Percentiles rank a stretch among this genome's conserved stretches.
These are phyloP conservation scores for Sinonovacula constricta DNA, from an alignment of 1,140 invertebrate genomes.

Conservation along the genomic window DNA sequence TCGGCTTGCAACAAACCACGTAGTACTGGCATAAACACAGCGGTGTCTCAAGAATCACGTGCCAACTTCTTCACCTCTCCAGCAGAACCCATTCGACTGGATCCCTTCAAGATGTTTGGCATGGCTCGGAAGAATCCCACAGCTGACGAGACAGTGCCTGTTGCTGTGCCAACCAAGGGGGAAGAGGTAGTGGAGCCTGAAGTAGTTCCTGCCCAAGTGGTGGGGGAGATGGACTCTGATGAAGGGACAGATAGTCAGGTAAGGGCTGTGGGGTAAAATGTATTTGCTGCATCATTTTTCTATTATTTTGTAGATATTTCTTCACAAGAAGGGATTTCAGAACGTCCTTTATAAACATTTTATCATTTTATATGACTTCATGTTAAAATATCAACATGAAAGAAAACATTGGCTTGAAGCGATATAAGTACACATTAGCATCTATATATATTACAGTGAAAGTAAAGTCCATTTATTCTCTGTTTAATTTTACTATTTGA, in stretches of 20 bases:
- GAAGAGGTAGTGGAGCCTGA: conserved; percentile 34
- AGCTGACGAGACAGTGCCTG: conserved; percentile 21
- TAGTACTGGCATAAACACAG: neutral
- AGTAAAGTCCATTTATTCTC: no score
- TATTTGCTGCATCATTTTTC: no score
- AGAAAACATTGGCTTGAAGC: no score
- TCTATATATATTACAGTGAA: no score
- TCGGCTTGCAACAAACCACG: neutral
- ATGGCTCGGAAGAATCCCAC: conserved; percentile 60
- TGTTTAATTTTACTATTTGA: no score
- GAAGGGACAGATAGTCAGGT: conserved; percentile 48
- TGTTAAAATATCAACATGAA: no score
- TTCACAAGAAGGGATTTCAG: no score
- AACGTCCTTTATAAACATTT: no score
- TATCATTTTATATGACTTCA: no score
- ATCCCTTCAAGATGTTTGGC: conserved; percentile 73
- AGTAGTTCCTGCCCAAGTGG: neutral
- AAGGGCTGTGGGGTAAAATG: neutral
- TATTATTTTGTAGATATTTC: no score
- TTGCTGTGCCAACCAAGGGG: conserved; percentile 50
- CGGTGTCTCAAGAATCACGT: conserved; percentile 29
- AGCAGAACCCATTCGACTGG: conserved; percentile 71
- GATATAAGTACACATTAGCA: no score
- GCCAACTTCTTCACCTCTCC: conserved; percentile 73
- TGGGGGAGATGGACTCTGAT: conserved; percentile 31